Percentiles rank a stretch among this genome's conserved stretches.
Conservation (phyloP, 1,140 invertebrate species). For the Cyclina sinensis region DNA sequence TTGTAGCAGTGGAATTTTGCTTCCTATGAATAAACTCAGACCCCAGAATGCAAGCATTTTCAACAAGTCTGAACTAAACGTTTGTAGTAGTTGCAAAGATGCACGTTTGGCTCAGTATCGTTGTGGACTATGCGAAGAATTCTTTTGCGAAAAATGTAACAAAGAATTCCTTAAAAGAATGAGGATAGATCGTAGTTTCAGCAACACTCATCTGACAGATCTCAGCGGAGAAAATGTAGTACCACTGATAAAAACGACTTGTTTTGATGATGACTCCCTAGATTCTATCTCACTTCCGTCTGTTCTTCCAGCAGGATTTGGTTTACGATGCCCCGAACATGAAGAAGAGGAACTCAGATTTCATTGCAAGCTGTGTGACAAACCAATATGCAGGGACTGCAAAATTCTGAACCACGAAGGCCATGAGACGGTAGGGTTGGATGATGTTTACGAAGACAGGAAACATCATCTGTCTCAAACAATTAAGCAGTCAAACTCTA, state of each 20-base stretch:
- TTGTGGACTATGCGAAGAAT: conserved; percentile 54
- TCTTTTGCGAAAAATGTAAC: conserved; percentile 64
- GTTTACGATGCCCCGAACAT: conserved; percentile 53
- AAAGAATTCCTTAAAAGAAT: conserved; percentile 59
- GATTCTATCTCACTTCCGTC: conserved; percentile 58
- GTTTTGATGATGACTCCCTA: conserved; percentile 52
- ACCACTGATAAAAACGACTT: conserved; percentile 33
- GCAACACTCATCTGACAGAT: conserved; percentile 26
- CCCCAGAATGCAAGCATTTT: not conserved
- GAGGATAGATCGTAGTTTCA: conserved; percentile 45
- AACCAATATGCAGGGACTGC: conserved; percentile 51
- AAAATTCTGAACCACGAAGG: conserved; percentile 58
- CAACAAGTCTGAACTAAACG: conserved; percentile 21
- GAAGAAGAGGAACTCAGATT: conserved; percentile 62
- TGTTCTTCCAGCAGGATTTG: conserved; percentile 51
- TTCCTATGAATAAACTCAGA: conserved; percentile 17
- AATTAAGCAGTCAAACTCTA: conserved; percentile 54
- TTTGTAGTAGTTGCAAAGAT: conserved; percentile 38
- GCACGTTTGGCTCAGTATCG: conserved; percentile 54
- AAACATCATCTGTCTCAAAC: conserved; percentile 53
- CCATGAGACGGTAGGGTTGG: conserved; percentile 41
- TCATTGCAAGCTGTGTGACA: conserved; percentile 58
- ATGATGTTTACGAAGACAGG: conserved; percentile 60
- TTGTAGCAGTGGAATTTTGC: conserved; percentile 55
- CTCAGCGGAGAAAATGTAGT: conserved; percentile 43